Percentiles rank a stretch among this genome's conserved stretches.
Evolutionary conservation across 2,797 vertebrate species (phyloP).

Genomic region (Scarus forsteni): DNA sequence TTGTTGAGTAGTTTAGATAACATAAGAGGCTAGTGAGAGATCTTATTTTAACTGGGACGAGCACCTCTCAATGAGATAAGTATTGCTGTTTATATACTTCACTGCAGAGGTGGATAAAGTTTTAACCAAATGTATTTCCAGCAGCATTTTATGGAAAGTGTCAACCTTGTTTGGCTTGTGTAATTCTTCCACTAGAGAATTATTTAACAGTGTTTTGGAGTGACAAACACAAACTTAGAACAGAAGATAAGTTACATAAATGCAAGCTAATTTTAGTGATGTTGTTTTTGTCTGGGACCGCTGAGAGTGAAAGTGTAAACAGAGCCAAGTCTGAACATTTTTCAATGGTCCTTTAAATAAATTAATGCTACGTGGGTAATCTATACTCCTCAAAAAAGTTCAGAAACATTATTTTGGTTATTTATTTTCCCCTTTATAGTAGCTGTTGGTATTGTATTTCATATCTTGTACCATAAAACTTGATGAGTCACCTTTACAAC

Average conservation of each 20-base stretch:
- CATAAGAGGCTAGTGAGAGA: neutral
- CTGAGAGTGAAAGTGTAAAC: no score
- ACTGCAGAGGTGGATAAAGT: neutral
- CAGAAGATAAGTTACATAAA: conserved; percentile 5
- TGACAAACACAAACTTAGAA: conserved; percentile 14
- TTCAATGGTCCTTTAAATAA: no score
- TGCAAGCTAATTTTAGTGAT: neutral
- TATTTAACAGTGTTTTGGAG: neutral
- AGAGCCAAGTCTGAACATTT: no score
- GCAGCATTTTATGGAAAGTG: neutral
- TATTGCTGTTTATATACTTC: neutral
- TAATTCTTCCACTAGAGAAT: conserved; percentile 8
- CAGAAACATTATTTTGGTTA: no score
- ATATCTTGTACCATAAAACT: no score
- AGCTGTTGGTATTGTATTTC: no score
- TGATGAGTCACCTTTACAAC: no score
- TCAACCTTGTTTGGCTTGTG: conserved; percentile 1
- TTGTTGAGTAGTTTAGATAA: neutral
- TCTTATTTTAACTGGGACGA: conserved; percentile 4
- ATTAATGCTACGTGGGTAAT: no score
- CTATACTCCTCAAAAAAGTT: no score
- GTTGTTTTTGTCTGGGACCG: neutral
- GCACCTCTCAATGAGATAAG: neutral
- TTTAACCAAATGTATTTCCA: neutral
- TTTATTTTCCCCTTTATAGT: no score